Evolutionary conservation across 2,113 vertebrate genomes (phyloP), one percentile per base, ranked within the genome.

Genomic region (Ivindomyrus marchei): DNA sequence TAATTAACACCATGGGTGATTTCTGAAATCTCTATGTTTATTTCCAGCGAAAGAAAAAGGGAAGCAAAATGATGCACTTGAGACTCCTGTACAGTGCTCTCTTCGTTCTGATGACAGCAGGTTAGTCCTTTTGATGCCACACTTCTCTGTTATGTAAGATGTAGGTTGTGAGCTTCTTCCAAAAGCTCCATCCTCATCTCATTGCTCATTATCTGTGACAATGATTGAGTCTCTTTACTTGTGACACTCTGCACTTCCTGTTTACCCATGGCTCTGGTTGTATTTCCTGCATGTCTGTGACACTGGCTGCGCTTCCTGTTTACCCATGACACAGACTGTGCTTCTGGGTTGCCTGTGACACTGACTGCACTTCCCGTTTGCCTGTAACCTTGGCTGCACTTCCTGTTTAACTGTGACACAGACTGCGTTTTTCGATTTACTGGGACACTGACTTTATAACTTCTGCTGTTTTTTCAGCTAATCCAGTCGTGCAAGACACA

Each of bases 31-130:
- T 62, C 19, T 56, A 21, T 56, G 45, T 92, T 10, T 91, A n/a
- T 93, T 88, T 39, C 89, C 91, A 96, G 27, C 15, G n/a, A 74
- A 74, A 47, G 39, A 85, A 85, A 85, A 93, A 85, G 3, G 42
- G 36, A 74, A 92, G 84, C 91, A 88, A 53, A 83, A 94, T 90
- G 39, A 95, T 95, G 95, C 77, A 89, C 91, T 89, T 94, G 21
- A 91, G 92, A 91, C 66, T 92, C 13, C 9, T 94, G 86, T 89
- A 94, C 62, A 89, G 95, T 87, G 36, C 90, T 53, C 1, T 94
- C 80, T 94, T 92, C 36, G 89, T 95, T 46, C 77, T 93, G 88
- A 88, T 91, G 91, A 84, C 89, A 85, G 91, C 93, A 95, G 96
- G 96, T 96, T 94, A 31, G 90, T 52, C 0, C 70, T 24, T 13